Percentiles rank a stretch among this genome's conserved stretches.
phyloP scores from a whole-genome alignment of 2,888 invertebrate genomes.

The Uropetala carovei region DNA sequence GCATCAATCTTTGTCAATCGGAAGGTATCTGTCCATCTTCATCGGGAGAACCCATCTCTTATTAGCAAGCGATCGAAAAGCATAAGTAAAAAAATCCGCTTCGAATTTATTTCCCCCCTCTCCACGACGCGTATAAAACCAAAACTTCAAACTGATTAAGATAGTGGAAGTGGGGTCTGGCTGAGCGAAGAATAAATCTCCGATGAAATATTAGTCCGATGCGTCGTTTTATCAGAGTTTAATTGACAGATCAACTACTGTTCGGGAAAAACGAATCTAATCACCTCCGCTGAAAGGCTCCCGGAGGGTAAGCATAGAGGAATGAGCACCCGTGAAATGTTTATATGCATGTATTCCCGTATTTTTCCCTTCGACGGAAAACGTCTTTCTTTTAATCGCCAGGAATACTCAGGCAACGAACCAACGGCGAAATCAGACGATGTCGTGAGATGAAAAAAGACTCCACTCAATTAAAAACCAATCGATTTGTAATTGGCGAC shows the following conservation, averaged over 20 bases:
- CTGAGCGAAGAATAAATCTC: conserved; percentile 9
- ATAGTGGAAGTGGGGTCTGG: not conserved
- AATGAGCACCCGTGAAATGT: not conserved
- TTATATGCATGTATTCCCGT: not conserved
- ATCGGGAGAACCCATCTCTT: conserved; percentile 14
- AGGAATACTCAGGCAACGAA: not conserved
- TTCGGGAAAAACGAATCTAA: not conserved
- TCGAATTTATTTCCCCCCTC: not conserved
- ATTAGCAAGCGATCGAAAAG: not conserved
- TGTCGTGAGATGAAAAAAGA: not conserved
- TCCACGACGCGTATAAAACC: not conserved
- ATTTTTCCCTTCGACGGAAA: not conserved
- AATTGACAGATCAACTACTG: conserved; percentile 32
- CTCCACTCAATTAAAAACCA: not conserved
- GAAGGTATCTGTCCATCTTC: conserved; percentile 5
- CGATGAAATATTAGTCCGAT: conserved; percentile 24
- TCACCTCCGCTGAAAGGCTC: not conserved
- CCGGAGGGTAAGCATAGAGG: not conserved
- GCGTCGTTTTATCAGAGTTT: conserved; percentile 7
- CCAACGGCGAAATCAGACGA: conserved; percentile 16
- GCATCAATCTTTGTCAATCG: conserved; percentile 25
- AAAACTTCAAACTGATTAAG: not conserved
- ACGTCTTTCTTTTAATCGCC: not conserved
- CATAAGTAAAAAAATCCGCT: not conserved
- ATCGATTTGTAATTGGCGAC: conserved; percentile 24